Percentiles rank a stretch among this genome's conserved stretches.
Evolutionary conservation across 23 tunicate species (phyloP).

Genomic region (Trididemnum clinides): DNA sequence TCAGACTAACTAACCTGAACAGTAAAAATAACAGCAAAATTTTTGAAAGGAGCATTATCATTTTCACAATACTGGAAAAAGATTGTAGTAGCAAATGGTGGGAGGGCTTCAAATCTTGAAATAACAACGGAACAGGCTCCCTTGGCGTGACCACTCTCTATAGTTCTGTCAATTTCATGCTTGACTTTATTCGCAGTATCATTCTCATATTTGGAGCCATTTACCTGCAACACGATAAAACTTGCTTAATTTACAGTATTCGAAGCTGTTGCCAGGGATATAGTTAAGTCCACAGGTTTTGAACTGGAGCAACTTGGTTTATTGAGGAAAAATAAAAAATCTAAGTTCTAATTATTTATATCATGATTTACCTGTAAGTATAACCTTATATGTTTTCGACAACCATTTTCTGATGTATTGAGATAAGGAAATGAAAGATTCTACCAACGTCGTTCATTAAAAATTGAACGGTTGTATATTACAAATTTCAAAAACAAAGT

Average conservation of each 20-base stretch:
- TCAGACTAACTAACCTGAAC: constrained; percentile 49
- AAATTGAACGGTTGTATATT: too few species aligned
- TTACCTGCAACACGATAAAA: not conserved
- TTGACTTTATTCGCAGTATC: constrained; percentile 30
- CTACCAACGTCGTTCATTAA: too few species aligned
- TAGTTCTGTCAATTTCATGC: constrained; percentile 29
- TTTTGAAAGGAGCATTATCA: constrained; percentile 78
- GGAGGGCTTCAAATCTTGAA: constrained; percentile 47
- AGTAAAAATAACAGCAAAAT: constrained; percentile 62
- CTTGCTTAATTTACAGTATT: not conserved
- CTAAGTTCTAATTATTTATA: too few species aligned
- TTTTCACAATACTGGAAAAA: constrained; percentile 90
- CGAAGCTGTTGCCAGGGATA: too few species aligned
- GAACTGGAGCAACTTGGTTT: too few species aligned
- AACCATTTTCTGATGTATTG: too few species aligned
- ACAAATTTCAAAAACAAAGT: too few species aligned
- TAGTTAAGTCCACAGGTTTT: too few species aligned
- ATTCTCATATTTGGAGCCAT: not conserved
- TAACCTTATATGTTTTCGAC: too few species aligned
- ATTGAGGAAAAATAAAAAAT: too few species aligned
- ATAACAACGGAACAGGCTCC: constrained; percentile 67
- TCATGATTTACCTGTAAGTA: too few species aligned
- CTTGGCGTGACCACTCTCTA: constrained; percentile 3
- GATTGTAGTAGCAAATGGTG: constrained; percentile 57
- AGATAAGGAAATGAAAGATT: too few species aligned